Evolutionary conservation across 2,888 invertebrate species (phyloP).

Genomic region (Protophormia terraenovae): DNA sequence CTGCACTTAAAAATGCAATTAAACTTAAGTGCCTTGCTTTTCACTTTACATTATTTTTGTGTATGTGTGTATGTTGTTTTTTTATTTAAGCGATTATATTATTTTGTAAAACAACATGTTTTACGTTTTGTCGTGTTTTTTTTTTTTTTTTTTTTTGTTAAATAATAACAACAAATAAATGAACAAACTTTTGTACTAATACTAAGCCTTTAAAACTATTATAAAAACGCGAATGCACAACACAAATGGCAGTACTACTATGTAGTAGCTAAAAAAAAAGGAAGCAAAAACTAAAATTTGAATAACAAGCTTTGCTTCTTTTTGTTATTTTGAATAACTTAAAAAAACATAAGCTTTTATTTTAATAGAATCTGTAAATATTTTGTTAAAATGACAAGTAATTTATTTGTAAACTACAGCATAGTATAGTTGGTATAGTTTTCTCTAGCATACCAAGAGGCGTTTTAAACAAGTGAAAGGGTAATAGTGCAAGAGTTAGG

Average conservation of each 20-base stretch:
- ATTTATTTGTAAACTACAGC: slow-evolving; percentile 34
- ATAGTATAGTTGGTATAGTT: not conserved
- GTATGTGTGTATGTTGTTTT: not conserved
- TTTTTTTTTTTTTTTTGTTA: not conserved
- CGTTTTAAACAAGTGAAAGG: not conserved
- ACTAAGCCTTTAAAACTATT: slow-evolving; percentile 63
- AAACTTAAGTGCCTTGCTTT: slow-evolving; percentile 58
- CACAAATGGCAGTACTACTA: not conserved
- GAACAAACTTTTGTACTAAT: slow-evolving; percentile 46
- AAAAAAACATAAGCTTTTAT: slow-evolving; percentile 37
- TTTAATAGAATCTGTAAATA: slow-evolving; percentile 47
- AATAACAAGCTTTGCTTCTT: not conserved
- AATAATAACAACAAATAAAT: slow-evolving; percentile 28
- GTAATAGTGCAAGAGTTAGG: not conserved
- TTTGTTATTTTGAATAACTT: not conserved
- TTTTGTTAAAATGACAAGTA: slow-evolving; percentile 52
- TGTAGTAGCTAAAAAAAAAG: not conserved
- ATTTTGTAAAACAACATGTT: slow-evolving; percentile 42
- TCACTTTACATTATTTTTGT: not conserved
- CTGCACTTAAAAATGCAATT: slow-evolving; percentile 61
- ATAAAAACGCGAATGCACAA: slow-evolving; percentile 45
- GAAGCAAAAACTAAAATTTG: not conserved
- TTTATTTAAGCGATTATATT: slow-evolving; percentile 25
- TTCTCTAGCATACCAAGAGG: not conserved
- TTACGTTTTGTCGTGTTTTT: not conserved